Evolutionary conservation across 2,797 vertebrate genomes (phyloP), one percentile per base, ranked within the genome.

Genomic region (Hozukius guyotensis): DNA sequence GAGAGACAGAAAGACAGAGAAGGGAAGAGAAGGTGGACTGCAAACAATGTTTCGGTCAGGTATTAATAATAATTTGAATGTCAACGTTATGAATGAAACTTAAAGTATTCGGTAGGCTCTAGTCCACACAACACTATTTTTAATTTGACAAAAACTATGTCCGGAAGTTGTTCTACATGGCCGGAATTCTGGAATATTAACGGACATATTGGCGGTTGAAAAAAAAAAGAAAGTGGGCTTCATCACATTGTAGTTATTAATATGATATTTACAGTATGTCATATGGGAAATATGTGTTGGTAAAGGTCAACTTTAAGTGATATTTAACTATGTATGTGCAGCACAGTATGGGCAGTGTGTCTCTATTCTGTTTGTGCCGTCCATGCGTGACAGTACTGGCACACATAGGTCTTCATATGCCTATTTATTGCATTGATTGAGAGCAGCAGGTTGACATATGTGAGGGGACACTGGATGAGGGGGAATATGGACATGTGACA

Each of bases 371-470:
- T 59, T 32, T 9, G 61, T 18, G 42, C 14, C 8, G 34, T 25
- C 24, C 14, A 4, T 53, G 6, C 6, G 4, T n/a, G 10, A 20
- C 46, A 38, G 66, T 20, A 16, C 5, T 4, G 6, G 25, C 25
- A 56, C 22, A 63, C 24, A 38, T 10, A 6, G 6, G 11, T 36
- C 29, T 59, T 61, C 42, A 55, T 49, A 60, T 4, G 14, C n/a
- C 63, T 25, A 25, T 56, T 31, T 49, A 42, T 38, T 53, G 56
- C 60, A 60, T 53, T 75, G 76, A 78, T 31, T 78, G 64, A 82
- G 52, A 71, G 65, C 38, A 78, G 81, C 71, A 79, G 71, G 65
- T 60, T 75, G 59, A 34, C n/a, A 24, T 25, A 20, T n/a, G 25
- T 13, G 25, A n/a, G 18, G 34, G 3, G 59, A 27, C 46, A 56